phyloP scores from a whole-genome alignment of 1,140 invertebrate species.

The Neodiprion fabricii region DNA sequence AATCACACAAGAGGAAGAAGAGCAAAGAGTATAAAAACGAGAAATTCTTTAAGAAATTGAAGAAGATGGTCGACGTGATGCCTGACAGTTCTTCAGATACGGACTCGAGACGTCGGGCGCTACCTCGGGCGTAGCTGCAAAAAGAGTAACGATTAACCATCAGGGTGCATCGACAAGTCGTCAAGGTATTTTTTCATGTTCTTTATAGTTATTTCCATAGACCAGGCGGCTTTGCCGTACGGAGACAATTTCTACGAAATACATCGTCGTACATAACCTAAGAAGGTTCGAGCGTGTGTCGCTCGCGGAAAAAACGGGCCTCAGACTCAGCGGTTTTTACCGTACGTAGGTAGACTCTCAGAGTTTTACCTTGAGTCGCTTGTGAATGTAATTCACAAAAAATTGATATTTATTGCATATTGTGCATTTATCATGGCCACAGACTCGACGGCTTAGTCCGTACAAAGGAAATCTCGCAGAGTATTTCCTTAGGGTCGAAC shows the following conservation, averaged over 20 bases:
- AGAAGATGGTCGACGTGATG: conserved; percentile 20
- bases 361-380: conserved; percentile 19
- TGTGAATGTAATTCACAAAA: not conserved
- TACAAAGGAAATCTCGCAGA: not conserved
- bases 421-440: conserved; percentile 14
- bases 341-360: conserved; percentile 21
- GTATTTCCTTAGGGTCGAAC: conserved; percentile 17
- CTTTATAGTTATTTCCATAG: conserved; percentile 19
- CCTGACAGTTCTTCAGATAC: conserved; percentile 20
- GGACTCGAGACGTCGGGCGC: conserved; percentile 13
- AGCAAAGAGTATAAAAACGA: conserved; percentile 11
- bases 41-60: conserved; percentile 17
- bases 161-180: conserved; percentile 11
- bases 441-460: conserved; percentile 22
- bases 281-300: not conserved
- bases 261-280: not conserved
- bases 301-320: conserved; percentile 7
- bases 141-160: not conserved
- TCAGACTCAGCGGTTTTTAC: conserved; percentile 19
- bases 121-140: conserved; percentile 6
- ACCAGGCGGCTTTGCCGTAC: conserved; percentile 23
- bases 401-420: conserved; percentile 8
- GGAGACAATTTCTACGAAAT: conserved; percentile 19
- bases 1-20: conserved; percentile 18
- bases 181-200: conserved; percentile 13